Evolutionary conservation across 1,140 invertebrate genomes (phyloP), one percentile per base, ranked within the genome.

Genomic region (Diabrotica virgifera): DNA sequence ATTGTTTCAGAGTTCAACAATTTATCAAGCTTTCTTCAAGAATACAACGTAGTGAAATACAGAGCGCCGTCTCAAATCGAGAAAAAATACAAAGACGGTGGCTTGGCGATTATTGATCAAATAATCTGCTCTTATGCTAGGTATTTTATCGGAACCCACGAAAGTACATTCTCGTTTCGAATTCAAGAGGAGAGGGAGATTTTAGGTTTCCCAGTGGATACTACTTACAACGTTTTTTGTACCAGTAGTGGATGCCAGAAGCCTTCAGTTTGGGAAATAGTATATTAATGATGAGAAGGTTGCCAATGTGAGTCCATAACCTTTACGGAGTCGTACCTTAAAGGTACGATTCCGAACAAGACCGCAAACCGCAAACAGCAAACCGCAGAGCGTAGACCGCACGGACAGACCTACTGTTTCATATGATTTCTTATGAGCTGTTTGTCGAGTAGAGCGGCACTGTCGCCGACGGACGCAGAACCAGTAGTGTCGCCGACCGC

Each of bases 141-240:
- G 75, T 88, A 89, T 82, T 96, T 97, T 77, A 87, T 97, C 68
- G 96, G 97, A 36, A 95, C 94, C 0, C 85, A 90, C 76, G 93
- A 95, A 76, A 98, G 96, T 67, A 99, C 97, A 35, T 99, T 97
- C 81, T 92, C 95, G 10, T 97, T 93, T 78, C 84, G 96, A 59
- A 98, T 98, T 68, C 95, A 97, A 83, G 97, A 99, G 79, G 96
- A 98, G 77, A 84, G 97, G 53, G 96, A 98, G 82, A 96, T 98
- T 66, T 77, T 98, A 13, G 94, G 94, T 6, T 96, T 96, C 79
- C 80, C 85, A 40, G 81, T 85, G 64, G 76, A 87, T 46, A 89
- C 87, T 11, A 98, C 96, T 14, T 98, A 97, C 79, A 97, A 98
- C 80, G 82, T 87, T 63, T 83, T 98, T 11, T 98, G 96, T 79